Evolutionary conservation across 1,140 invertebrate species (phyloP).

Genomic region (Pseudomyrmex pallidus): DNA sequence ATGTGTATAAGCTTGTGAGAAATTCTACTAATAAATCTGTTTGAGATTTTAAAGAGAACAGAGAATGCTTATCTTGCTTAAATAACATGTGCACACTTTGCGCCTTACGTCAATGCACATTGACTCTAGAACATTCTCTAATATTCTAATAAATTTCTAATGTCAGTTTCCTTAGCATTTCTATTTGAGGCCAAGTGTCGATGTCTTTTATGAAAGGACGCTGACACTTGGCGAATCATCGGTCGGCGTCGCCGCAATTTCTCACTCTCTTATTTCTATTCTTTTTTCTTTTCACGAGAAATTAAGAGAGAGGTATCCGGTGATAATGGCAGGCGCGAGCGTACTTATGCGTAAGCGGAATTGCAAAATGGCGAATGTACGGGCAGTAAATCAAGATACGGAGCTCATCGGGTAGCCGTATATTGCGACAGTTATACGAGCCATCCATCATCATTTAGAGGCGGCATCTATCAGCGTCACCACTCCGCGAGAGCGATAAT

Average conservation of each 20-base stretch:
- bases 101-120: neutral
- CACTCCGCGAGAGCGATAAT: slow-evolving; percentile 77
- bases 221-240: neutral
- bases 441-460: slow-evolving; percentile 82
- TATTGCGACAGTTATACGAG: slow-evolving; percentile 82
- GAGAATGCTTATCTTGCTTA: no score
- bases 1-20: no score
- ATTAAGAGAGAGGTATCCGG: slow-evolving; percentile 53
- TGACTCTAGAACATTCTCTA: neutral
- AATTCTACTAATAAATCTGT: no score
- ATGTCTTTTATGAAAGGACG: neutral
- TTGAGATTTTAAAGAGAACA: no score
- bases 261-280: slow-evolving; percentile 29
- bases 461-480: slow-evolving; percentile 77
- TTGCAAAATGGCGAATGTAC: slow-evolving; percentile 76
- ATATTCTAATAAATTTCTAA: neutral
- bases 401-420: slow-evolving; percentile 77
- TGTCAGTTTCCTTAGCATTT: neutral
- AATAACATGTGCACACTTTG: no score
- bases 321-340: slow-evolving; percentile 60
- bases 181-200: neutral
- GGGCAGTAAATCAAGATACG: slow-evolving; percentile 81
- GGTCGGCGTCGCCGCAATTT: slow-evolving; percentile 16
- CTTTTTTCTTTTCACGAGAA: neutral
- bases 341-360: slow-evolving; percentile 57